Percentiles rank a stretch among this genome's conserved stretches.
phyloP scores from a whole-genome alignment of 2,797 vertebrate genomes.

The Scleropages formosus region DNA sequence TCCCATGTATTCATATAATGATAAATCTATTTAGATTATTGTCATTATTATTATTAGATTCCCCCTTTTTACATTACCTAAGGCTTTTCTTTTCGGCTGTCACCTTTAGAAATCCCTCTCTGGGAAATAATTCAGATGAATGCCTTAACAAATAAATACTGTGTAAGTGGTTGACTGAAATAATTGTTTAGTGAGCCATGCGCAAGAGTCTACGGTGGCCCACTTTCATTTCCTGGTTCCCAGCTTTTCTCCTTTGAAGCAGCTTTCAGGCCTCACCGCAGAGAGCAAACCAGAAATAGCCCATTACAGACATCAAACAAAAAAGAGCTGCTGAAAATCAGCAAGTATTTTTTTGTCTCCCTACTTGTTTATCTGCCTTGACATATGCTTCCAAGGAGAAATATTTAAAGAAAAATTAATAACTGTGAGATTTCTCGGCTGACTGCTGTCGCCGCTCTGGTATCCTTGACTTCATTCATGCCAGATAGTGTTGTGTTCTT shows the following conservation, averaged over 20 bases:
- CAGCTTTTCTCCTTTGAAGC: background rate
- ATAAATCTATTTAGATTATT: no score
- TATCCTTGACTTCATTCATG: background rate
- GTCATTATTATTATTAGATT: no score
- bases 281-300: background rate
- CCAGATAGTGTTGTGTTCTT: background rate
- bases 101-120: background rate
- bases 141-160: constrained; percentile 11
- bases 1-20: no score
- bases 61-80: background rate
- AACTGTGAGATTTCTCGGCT: background rate
- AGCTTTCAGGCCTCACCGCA: background rate
- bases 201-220: background rate
- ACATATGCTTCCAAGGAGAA: background rate
- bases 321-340: background rate
- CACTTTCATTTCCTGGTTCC: background rate
- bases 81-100: background rate
- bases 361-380: background rate
- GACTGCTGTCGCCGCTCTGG: background rate
- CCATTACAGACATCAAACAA: background rate
- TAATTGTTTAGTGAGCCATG: constrained; percentile 17
- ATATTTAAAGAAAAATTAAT: background rate
- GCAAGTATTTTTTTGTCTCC: background rate
- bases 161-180: constrained; percentile 10
- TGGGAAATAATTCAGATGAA: constrained; percentile 6